These are phyloP conservation scores for Pedionomus torquatus DNA, from an alignment of 2,113 vertebrate species.

Conservation along the genomic window DNA sequence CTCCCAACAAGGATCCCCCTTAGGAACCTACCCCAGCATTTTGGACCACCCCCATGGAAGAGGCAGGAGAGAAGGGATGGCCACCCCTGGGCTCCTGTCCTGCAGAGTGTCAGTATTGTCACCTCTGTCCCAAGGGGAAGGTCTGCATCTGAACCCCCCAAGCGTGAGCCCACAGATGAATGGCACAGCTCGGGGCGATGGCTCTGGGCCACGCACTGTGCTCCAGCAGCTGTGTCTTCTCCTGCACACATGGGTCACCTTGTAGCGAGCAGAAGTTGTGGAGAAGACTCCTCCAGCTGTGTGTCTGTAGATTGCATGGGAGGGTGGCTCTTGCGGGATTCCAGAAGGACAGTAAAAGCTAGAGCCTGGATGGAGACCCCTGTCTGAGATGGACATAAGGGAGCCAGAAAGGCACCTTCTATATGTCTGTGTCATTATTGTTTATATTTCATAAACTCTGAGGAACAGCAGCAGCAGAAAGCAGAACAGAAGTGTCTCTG, in stretches of 20 bases:
- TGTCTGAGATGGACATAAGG: not conserved
- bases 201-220: no score
- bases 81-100: not conserved
- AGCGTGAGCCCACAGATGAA: not conserved
- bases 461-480: not conserved
- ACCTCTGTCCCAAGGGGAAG: not conserved
- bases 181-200: not conserved
- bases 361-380: not conserved
- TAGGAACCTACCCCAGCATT: not conserved
- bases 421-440: not conserved
- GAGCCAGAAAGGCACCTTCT: not conserved
- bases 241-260: not conserved
- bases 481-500: no score
- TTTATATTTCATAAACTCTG: not conserved
- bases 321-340: not conserved
- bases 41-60: not conserved
- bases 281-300: not conserved
- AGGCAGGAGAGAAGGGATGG: not conserved
- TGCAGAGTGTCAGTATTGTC: not conserved
- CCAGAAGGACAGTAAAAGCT: not conserved
- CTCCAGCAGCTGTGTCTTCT: not conserved
- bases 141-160: no score
- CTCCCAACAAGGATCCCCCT: not conserved
- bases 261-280: not conserved
- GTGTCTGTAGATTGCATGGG: not conserved